Conservation (phyloP, 2,888 invertebrate species). For the Saturnia japonica region DNA sequence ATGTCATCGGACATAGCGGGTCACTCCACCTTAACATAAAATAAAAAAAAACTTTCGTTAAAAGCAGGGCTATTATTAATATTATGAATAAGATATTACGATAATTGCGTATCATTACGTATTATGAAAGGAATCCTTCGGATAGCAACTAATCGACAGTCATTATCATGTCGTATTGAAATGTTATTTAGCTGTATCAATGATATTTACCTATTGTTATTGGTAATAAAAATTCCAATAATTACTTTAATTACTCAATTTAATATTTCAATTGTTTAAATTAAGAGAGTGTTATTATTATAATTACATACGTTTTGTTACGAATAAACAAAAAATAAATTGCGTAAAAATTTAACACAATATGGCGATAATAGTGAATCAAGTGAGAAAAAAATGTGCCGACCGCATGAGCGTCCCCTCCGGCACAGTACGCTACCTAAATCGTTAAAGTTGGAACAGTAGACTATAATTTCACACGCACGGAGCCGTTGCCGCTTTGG, state of each 20-base stretch:
- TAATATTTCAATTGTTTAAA: neutral
- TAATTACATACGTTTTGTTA: neutral
- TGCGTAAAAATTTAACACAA: neutral
- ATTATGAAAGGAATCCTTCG: slow-evolving; percentile 16
- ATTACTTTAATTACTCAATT: neutral
- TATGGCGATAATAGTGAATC: neutral
- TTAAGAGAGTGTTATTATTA: no score
- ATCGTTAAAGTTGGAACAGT: neutral
- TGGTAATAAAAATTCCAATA: neutral
- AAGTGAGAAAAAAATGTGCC: neutral
- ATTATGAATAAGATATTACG: slow-evolving; percentile 18
- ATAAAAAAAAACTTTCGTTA: slow-evolving; percentile 28
- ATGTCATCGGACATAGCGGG: neutral
- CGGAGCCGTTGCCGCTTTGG: neutral
- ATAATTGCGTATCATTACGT: slow-evolving; percentile 14
- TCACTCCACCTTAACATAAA: slow-evolving; percentile 39
- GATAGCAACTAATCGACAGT: slow-evolving; percentile 10
- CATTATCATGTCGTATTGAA: slow-evolving; percentile 12
- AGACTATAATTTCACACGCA: neutral
- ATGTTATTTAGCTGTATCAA: slow-evolving; percentile 2
- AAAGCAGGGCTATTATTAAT: slow-evolving; percentile 16
- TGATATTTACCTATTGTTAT: neutral
- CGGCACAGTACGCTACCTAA: neutral
- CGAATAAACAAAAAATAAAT: neutral
- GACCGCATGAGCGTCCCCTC: neutral